phyloP scores from a whole-genome alignment of 2,888 invertebrate species.

The Trimorus sp. region DNA sequence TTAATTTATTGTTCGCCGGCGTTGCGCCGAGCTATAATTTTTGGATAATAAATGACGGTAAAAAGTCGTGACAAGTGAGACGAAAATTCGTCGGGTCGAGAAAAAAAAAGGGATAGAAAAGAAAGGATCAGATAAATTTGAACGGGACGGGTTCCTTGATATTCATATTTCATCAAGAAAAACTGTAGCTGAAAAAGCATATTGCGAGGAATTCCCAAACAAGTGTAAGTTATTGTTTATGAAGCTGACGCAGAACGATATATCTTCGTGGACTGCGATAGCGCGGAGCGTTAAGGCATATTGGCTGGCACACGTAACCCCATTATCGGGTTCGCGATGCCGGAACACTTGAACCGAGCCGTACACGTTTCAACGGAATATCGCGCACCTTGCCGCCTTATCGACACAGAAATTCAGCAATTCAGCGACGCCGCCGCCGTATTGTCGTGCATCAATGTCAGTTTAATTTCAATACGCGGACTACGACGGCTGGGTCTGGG shows the following conservation, averaged over 20 bases:
- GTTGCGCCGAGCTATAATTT: too few species aligned
- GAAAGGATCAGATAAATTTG: too few species aligned
- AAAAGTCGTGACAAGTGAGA: too few species aligned
- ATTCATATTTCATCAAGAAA: too few species aligned
- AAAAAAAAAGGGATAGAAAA: too few species aligned
- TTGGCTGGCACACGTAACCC: slow-evolving; percentile 70
- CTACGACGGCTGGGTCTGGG: background rate
- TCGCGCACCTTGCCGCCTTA: slow-evolving; percentile 68
- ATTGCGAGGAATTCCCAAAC: slow-evolving; percentile 61
- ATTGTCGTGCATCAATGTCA: slow-evolving; percentile 72
- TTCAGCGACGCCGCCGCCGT: slow-evolving; percentile 59
- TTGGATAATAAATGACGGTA: too few species aligned
- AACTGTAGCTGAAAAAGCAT: background rate
- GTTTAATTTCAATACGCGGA: slow-evolving; percentile 23
- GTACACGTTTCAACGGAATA: slow-evolving; percentile 70
- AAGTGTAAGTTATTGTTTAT: slow-evolving; percentile 80
- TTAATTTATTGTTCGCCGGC: slow-evolving; percentile 37
- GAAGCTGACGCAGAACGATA: slow-evolving; percentile 75
- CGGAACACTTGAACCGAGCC: slow-evolving; percentile 77
- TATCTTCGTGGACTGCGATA: slow-evolving; percentile 77
- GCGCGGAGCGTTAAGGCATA: slow-evolving; percentile 63
- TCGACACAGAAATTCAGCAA: slow-evolving; percentile 73
- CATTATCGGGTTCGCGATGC: slow-evolving; percentile 79
- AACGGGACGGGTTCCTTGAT: too few species aligned
- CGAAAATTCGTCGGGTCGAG: too few species aligned